A percentile compares a stretch with the other conserved stretches of the same genome.
Conservation (phyloP, 1,140 invertebrate genomes). For the Leptinotarsa texana region DNA sequence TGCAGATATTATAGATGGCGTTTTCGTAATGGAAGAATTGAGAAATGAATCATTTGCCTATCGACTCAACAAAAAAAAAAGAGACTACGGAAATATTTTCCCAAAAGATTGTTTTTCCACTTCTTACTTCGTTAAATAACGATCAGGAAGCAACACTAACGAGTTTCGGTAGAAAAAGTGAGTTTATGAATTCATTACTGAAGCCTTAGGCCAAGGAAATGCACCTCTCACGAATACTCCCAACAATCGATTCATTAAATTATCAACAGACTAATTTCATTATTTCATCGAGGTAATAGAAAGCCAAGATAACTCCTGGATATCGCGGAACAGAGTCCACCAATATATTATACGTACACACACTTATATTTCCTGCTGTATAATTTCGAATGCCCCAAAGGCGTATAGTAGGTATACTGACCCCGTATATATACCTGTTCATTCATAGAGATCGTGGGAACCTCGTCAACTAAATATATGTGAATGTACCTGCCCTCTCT, state of each 20-base stretch:
- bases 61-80: too few species aligned
- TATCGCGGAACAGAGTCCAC: not conserved
- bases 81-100: too few species aligned
- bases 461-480: slow-evolving; percentile 30
- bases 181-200: too few species aligned
- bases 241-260: slow-evolving; percentile 4
- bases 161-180: too few species aligned
- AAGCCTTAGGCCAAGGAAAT: not conserved
- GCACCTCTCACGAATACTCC: not conserved
- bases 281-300: not conserved
- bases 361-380: slow-evolving; percentile 40
- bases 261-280: not conserved
- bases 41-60: too few species aligned
- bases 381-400: slow-evolving; percentile 38
- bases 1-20: too few species aligned
- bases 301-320: slow-evolving; percentile 2
- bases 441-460: slow-evolving; percentile 47
- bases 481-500: slow-evolving; percentile 26
- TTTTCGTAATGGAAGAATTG: too few species aligned
- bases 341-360: slow-evolving; percentile 10
- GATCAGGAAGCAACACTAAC: too few species aligned
- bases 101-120: too few species aligned
- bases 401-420: slow-evolving; percentile 44
- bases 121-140: too few species aligned
- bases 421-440: slow-evolving; percentile 45